Evolutionary conservation across 2,888 invertebrate genomes (phyloP).

Genomic region (Pterostichus niger): DNA sequence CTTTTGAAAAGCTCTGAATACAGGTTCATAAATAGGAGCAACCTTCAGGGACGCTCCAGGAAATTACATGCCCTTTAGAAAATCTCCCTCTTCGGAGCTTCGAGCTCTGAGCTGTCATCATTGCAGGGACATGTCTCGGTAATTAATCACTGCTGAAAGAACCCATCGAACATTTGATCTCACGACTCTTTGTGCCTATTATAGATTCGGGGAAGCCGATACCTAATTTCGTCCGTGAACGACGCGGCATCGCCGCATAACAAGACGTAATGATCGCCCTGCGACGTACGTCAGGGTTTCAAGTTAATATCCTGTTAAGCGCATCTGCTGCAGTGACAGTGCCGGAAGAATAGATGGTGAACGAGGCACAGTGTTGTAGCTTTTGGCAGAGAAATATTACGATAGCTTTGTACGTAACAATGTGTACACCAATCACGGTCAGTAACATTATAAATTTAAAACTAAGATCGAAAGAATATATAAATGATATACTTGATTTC

Average conservation of each 20-base stretch:
- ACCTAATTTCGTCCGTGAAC: conserved; percentile 40
- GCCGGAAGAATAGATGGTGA: too few relatives aligned
- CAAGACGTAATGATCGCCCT: conserved; percentile 55
- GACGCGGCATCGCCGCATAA: conserved; percentile 2
- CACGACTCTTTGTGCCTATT: conserved; percentile 9
- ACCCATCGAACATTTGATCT: conserved; percentile 62
- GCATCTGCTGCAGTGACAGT: conserved; percentile 33
- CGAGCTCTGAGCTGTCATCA: conserved; percentile 40
- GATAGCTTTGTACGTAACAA: too few relatives aligned
- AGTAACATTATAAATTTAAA: too few relatives aligned
- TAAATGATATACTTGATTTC: too few relatives aligned
- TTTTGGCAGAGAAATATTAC: neutral
- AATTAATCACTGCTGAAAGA: conserved; percentile 66
- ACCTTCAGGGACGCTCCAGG: conserved; percentile 41
- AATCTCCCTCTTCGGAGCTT: conserved; percentile 15
- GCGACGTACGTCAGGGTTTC: conserved; percentile 33
- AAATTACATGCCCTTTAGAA: conserved; percentile 60
- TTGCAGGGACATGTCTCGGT: conserved; percentile 40
- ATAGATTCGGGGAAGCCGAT: conserved; percentile 41
- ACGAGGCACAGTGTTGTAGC: too few relatives aligned
- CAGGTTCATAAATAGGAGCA: conserved; percentile 44
- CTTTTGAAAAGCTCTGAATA: conserved; percentile 46
- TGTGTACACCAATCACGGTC: too few relatives aligned
- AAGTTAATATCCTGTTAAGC: conserved; percentile 61
- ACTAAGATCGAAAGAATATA: too few relatives aligned